Percentiles rank a stretch among this genome's conserved stretches.
phyloP scores from a whole-genome alignment of 2,888 invertebrate genomes.

The Dryomyza anilis region DNA sequence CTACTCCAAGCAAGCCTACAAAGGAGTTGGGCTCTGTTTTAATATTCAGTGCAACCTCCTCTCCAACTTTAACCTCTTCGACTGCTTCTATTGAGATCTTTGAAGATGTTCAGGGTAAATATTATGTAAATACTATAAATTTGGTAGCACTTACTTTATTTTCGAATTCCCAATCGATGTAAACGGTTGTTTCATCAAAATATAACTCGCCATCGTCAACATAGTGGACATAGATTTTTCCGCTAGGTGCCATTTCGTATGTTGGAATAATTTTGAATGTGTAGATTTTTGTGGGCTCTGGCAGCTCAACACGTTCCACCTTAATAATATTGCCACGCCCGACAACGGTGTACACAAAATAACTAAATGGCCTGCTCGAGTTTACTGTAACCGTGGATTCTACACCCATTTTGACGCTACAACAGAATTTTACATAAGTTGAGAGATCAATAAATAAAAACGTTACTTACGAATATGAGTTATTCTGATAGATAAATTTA shows the following conservation, averaged over 20 bases:
- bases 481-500: conserved; percentile 36
- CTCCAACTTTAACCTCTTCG: conserved; percentile 77
- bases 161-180: conserved; percentile 4
- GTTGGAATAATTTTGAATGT: conserved; percentile 74
- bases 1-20: conserved; percentile 85
- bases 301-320: conserved; percentile 71
- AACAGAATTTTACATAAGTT: no score
- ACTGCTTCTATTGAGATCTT: conserved; percentile 72
- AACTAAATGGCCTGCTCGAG: conserved; percentile 75
- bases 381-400: conserved; percentile 76
- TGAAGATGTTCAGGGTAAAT: conserved; percentile 62
- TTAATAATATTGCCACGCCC: conserved; percentile 83
- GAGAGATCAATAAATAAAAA: background rate
- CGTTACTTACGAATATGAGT: conserved; percentile 40
- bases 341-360: conserved; percentile 77
- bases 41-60: conserved; percentile 77
- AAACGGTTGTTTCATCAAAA: conserved; percentile 57
- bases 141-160: conserved; percentile 62
- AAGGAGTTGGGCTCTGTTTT: conserved; percentile 85
- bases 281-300: conserved; percentile 61
- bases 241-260: conserved; percentile 79
- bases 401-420: conserved; percentile 67
- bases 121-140: conserved; percentile 52
- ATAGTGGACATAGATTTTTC: conserved; percentile 80
- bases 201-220: conserved; percentile 77